Percentiles rank a stretch among this genome's conserved stretches.
phyloP scores from a whole-genome alignment of 2,113 vertebrate genomes.

The Odontophorus gujanensis region DNA sequence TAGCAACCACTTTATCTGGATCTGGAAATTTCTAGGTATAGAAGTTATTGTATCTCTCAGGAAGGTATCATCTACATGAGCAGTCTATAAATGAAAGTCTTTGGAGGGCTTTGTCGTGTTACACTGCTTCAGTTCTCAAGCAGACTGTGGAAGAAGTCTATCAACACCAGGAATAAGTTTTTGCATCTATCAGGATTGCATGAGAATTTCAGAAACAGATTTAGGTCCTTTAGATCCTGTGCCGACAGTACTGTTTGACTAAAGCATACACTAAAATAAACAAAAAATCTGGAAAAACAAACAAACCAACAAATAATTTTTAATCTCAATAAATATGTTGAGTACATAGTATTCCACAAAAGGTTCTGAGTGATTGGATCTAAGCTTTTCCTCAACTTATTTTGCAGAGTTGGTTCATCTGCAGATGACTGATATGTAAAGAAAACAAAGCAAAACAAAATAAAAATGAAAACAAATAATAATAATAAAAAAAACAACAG shows the following conservation, averaged over 20 bases:
- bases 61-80: background rate
- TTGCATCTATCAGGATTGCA: background rate
- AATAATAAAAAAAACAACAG: background rate
- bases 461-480: accelerated
- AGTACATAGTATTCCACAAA: background rate
- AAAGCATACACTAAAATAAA: background rate
- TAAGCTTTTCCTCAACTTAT: background rate
- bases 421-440: background rate
- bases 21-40: background rate
- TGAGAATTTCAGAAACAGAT: background rate
- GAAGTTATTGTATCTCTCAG: background rate
- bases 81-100: background rate
- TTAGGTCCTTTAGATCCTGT: background rate
- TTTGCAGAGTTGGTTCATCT: background rate
- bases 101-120: background rate
- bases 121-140: background rate
- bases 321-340: background rate
- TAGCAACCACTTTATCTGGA: background rate
- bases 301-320: accelerated
- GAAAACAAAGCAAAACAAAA: background rate
- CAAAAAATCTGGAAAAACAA: background rate
- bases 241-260: background rate
- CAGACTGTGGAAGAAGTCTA: background rate
- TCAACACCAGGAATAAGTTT: background rate
- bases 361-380: background rate